phyloP scores from a whole-genome alignment of 2,888 invertebrate species.

The Drosophila formosana region DNA sequence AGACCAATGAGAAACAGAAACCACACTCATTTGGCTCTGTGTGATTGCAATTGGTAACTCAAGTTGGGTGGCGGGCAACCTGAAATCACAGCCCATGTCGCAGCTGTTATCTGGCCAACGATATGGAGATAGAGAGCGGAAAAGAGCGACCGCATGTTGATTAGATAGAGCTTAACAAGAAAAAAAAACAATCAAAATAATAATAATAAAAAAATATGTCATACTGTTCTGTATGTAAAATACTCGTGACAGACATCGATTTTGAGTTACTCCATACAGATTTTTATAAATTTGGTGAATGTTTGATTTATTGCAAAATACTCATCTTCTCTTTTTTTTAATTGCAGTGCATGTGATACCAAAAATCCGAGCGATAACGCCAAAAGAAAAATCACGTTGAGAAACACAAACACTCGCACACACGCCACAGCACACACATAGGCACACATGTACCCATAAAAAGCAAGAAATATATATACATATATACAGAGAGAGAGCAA shows the following conservation, averaged over 20 bases:
- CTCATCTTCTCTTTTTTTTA: constrained; percentile 19
- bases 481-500: constrained; percentile 19
- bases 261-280: constrained; percentile 4
- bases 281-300: constrained; percentile 15
- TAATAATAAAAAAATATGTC: constrained; percentile 13
- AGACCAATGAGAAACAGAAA: background rate
- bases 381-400: constrained; percentile 31
- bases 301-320: constrained; percentile 29
- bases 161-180: constrained; percentile 45
- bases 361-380: constrained; percentile 43
- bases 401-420: constrained; percentile 16
- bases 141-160: constrained; percentile 20
- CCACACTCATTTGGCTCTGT: constrained; percentile 16
- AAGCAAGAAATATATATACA: constrained; percentile 2
- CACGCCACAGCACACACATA: constrained; percentile 6
- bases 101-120: constrained; percentile 42
- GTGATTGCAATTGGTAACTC: constrained; percentile 28
- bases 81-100: constrained; percentile 49
- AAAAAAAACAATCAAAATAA: constrained; percentile 7
- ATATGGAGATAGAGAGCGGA: constrained; percentile 21
- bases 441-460: constrained; percentile 11
- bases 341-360: constrained; percentile 72
- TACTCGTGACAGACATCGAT: constrained; percentile 18
- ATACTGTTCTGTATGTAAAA: constrained; percentile 3
- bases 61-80: constrained; percentile 15